These are phyloP conservation scores for Oreochromis tanganicae DNA, from an alignment of 2,113 vertebrate genomes.

Conservation along the genomic window DNA sequence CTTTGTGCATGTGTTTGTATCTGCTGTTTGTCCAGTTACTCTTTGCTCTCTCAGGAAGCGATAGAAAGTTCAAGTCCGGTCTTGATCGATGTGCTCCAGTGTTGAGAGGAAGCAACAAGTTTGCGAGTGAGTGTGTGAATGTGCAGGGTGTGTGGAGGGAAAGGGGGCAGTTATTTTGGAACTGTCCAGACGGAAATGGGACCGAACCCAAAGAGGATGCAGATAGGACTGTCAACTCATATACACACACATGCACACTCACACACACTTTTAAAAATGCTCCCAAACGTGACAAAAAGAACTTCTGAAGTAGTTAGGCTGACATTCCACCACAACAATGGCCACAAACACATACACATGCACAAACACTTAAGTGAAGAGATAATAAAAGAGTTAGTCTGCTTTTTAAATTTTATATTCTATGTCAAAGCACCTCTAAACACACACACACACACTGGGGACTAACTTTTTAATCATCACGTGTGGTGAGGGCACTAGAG, in stretches of 20 bases:
- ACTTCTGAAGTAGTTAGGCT: background rate
- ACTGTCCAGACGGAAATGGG: constrained; percentile 82
- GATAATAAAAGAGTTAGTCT: constrained; percentile 1
- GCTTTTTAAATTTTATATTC: background rate
- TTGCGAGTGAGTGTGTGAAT: constrained; percentile 13
- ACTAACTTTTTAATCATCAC: background rate
- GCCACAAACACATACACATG: background rate
- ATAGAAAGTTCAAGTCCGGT: constrained; percentile 83
- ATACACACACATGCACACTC: background rate
- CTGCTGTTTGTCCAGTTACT: constrained; percentile 8
- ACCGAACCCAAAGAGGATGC: constrained; percentile 79
- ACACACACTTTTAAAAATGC: background rate
- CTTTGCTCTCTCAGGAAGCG: constrained; percentile 72
- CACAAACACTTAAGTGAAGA: background rate
- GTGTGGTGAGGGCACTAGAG: background rate
- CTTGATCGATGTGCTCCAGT: constrained; percentile 84
- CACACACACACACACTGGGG: background rate
- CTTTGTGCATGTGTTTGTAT: background rate
- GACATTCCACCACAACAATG: background rate
- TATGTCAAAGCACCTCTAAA: rapidly evolving
- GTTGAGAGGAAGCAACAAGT: constrained; percentile 82
- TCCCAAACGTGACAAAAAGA: background rate
- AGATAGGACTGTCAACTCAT: constrained; percentile 72
- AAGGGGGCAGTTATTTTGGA: constrained; percentile 83
- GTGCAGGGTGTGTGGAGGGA: constrained; percentile 19